A percentile compares a stretch with the other conserved stretches of the same genome.
phyloP scores from a whole-genome alignment of 2,113 vertebrate genomes.

The Amphilophus citrinellus region DNA sequence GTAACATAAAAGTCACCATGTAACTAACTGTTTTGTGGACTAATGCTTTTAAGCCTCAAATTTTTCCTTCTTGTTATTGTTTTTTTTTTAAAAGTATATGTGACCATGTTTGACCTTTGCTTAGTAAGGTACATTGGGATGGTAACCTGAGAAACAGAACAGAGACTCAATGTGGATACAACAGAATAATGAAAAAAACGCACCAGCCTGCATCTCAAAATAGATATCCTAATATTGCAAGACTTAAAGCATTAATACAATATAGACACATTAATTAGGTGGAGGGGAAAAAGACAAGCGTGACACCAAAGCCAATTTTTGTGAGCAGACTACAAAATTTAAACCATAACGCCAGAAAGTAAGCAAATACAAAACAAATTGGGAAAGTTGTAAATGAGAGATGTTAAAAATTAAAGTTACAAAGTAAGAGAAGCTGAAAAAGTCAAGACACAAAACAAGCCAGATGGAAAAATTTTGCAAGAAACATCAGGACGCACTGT shows the following conservation, averaged over 20 bases:
- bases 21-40: background rate
- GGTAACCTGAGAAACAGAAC: background rate
- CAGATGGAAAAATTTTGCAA: slow-evolving; percentile 63
- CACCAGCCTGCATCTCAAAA: too few species aligned
- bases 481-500: slow-evolving; percentile 64
- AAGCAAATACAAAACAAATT: background rate
- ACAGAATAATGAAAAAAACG: background rate
- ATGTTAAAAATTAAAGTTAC: slow-evolving; percentile 20
- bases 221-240: too few species aligned
- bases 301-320: too few species aligned
- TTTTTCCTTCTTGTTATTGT: background rate
- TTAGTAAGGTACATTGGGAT: background rate
- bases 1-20: background rate
- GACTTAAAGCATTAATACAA: too few species aligned
- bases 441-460: slow-evolving; percentile 39
- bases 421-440: slow-evolving; percentile 25
- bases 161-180: background rate
- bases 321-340: too few species aligned
- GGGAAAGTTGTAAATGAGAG: background rate
- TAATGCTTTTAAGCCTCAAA: background rate
- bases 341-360: background rate
- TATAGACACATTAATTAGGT: too few species aligned
- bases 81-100: background rate
- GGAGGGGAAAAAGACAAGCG: too few species aligned
- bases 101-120: background rate